A percentile compares a stretch with the other conserved stretches of the same genome.
Evolutionary conservation across 2,797 vertebrate species (phyloP).

Genomic region (Dermochelys coriacea): DNA sequence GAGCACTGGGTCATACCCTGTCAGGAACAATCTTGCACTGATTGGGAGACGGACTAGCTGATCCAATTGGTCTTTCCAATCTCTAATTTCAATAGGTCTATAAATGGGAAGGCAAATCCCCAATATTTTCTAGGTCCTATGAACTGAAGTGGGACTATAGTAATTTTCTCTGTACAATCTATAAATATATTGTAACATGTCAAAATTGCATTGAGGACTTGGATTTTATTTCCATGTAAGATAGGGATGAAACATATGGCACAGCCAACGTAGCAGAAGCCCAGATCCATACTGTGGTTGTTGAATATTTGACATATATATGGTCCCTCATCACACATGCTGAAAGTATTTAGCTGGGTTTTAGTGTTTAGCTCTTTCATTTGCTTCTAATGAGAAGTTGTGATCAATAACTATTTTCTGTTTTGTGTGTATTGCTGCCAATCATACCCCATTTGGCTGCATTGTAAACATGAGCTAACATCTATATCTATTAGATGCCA

Average conservation of each 20-base stretch:
- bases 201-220: neutral
- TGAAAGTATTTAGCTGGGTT: neutral
- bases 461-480: neutral
- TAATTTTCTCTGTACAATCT: neutral
- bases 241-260: neutral
- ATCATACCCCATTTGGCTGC: neutral
- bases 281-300: neutral
- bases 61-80: neutral
- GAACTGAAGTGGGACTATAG: neutral
- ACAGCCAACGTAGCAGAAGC: neutral
- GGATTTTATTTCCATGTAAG: neutral
- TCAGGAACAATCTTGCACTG: neutral
- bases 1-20: neutral
- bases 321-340: neutral
- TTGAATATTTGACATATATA: neutral
- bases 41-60: neutral
- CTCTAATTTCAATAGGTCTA: slow-evolving; percentile 32
- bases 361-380: neutral
- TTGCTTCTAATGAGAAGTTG: neutral
- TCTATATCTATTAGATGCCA: neutral
- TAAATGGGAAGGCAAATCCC: neutral
- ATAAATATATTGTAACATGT: neutral
- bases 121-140: neutral
- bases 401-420: neutral
- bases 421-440: neutral